Conservation (phyloP, 1,140 invertebrate genomes). For the Eurosta solidaginis region DNA sequence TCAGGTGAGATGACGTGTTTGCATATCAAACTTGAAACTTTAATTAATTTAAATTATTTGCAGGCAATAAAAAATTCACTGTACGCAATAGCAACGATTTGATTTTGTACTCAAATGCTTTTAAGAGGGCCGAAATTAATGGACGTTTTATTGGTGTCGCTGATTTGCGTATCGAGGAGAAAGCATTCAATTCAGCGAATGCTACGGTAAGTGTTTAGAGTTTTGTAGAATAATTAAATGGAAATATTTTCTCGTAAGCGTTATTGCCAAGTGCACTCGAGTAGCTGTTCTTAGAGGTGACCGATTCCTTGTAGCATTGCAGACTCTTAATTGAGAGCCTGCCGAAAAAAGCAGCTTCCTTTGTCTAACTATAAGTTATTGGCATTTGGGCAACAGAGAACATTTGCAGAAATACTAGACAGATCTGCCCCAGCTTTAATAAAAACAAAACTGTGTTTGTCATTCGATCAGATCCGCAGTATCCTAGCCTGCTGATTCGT, state of each 20-base stretch:
- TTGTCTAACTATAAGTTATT: too few relatives aligned
- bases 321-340: too few relatives aligned
- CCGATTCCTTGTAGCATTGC: too few relatives aligned
- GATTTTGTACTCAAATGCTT: conserved; percentile 43
- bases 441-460: too few relatives aligned
- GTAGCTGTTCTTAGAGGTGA: too few relatives aligned
- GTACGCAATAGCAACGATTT: conserved; percentile 41
- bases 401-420: too few relatives aligned
- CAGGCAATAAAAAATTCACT: conserved; percentile 45
- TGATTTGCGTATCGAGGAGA: conserved; percentile 40
- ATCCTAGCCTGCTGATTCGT: too few relatives aligned
- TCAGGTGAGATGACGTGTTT: conserved; percentile 40
- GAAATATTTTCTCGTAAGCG: background rate
- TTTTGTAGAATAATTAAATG: background rate
- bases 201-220: conserved; percentile 43
- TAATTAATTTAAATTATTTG: background rate
- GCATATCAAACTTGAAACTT: background rate
- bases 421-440: too few relatives aligned
- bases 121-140: conserved; percentile 44
- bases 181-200: conserved; percentile 42
- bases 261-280: too few relatives aligned
- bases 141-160: conserved; percentile 40
- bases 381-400: too few relatives aligned
- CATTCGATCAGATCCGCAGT: too few relatives aligned
- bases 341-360: too few relatives aligned